These are phyloP conservation scores for Neolamprologus longior DNA, from an alignment of 2,113 vertebrate genomes.

Conservation along the genomic window DNA sequence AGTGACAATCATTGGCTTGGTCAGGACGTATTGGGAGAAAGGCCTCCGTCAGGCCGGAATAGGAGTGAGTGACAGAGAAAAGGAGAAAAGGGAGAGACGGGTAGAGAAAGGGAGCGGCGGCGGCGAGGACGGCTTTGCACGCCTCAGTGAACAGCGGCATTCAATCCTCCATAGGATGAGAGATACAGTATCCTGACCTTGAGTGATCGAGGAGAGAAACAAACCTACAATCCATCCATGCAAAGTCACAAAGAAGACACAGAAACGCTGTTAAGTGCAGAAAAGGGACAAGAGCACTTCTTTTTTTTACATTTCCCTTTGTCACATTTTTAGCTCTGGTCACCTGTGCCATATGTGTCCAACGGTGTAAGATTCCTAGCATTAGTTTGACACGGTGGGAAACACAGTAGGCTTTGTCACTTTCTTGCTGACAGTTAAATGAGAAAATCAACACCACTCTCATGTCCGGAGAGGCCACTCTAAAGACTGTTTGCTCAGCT, in stretches of 20 bases:
- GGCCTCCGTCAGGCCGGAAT: slow-evolving; percentile 3
- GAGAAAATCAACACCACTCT: neutral
- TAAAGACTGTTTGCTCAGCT: neutral
- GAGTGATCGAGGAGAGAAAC: slow-evolving; percentile 20
- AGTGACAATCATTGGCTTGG: slow-evolving; percentile 59
- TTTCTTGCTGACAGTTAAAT: neutral
- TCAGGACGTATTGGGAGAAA: slow-evolving; percentile 44
- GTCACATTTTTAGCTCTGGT: neutral
- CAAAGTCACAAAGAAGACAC: neutral
- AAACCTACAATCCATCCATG: neutral
- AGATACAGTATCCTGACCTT: slow-evolving; percentile 41
- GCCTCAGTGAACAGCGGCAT: slow-evolving; percentile 15
- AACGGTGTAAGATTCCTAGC: neutral
- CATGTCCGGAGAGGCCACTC: neutral
- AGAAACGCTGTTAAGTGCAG: neutral
- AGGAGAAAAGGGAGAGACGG: neutral
- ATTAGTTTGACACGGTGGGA: neutral
- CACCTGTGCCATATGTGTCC: neutral
- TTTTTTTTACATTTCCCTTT: neutral
- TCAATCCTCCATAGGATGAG: slow-evolving; percentile 25
- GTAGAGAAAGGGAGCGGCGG: neutral
- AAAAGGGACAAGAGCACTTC: neutral
- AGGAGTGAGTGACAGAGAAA: neutral
- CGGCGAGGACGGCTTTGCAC: neutral
- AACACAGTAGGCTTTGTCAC: neutral